Evolutionary conservation across 2,888 invertebrate genomes (phyloP).

Genomic region (Leptinotarsa haldemani): DNA sequence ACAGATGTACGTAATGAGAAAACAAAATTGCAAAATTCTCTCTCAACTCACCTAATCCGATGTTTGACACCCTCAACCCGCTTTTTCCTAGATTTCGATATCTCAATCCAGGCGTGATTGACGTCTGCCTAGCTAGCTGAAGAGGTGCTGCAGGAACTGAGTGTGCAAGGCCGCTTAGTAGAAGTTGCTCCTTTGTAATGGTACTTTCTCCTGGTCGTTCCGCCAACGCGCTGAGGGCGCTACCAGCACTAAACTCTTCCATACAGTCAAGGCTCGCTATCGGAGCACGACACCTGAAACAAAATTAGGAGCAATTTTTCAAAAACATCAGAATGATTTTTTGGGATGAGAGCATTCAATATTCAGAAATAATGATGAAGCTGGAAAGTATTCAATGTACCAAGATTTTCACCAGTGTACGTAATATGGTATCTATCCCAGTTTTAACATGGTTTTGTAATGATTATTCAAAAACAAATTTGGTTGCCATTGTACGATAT

Average conservation of each 20-base stretch:
- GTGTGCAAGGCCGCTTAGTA: conserved; percentile 63
- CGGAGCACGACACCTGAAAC: conserved; percentile 86
- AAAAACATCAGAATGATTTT: too few relatives aligned
- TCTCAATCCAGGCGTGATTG: conserved; percentile 83
- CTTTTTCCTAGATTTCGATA: conserved; percentile 96
- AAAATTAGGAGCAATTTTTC: background rate
- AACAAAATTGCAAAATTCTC: too few relatives aligned
- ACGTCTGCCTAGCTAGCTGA: conserved; percentile 74
- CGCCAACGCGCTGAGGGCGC: conserved; percentile 66
- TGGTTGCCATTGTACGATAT: too few relatives aligned
- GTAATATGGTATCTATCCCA: too few relatives aligned
- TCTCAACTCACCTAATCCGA: conserved; percentile 79
- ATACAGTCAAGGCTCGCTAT: conserved; percentile 94
- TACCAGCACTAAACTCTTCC: conserved; percentile 87
- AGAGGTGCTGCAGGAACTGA: conserved; percentile 58
- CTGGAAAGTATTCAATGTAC: too few relatives aligned
- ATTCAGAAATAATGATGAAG: too few relatives aligned
- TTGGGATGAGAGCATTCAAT: too few relatives aligned
- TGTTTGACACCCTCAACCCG: conserved; percentile 92
- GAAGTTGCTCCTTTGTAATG: conserved; percentile 71
- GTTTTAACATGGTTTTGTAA: too few relatives aligned
- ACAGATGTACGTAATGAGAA: too few relatives aligned
- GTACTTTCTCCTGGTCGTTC: conserved; percentile 66
- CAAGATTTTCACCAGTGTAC: too few relatives aligned
- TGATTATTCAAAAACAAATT: too few relatives aligned